Evolutionary conservation across 2,888 invertebrate genomes (phyloP).

Genomic region (Trachelus iudaicus): DNA sequence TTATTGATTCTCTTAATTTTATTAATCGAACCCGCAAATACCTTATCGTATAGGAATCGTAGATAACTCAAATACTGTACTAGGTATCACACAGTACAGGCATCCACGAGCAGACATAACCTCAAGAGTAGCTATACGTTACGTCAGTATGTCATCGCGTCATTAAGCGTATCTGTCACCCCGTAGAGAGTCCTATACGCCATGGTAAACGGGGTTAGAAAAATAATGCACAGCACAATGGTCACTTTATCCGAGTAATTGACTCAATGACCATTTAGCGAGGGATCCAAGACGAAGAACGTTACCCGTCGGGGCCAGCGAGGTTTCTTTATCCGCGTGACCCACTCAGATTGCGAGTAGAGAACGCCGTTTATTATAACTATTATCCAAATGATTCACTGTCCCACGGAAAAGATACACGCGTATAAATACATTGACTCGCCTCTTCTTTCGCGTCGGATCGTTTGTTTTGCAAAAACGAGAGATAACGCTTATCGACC

Average conservation of each 20-base stretch:
- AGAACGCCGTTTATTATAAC: conserved; percentile 27
- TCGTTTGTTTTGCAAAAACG: conserved; percentile 35
- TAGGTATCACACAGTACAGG: no score
- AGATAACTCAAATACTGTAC: no score
- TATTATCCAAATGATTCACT: conserved; percentile 45
- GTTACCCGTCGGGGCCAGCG: conserved; percentile 31
- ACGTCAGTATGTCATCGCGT: conserved; percentile 21
- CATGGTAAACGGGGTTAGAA: conserved; percentile 52
- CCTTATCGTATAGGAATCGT: no score
- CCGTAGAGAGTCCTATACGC: conserved; percentile 8
- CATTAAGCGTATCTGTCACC: conserved; percentile 43
- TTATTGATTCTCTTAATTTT: no score
- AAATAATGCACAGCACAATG: conserved; percentile 59
- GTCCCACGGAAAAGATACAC: conserved; percentile 23
- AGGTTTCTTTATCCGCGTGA: conserved; percentile 52
- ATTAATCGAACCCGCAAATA: no score
- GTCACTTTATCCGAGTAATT: conserved; percentile 62
- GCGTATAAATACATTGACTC: background rate
- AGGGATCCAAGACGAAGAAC: conserved; percentile 30
- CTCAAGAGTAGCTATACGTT: background rate
- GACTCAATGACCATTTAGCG: conserved; percentile 61
- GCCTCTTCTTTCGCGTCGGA: conserved; percentile 8
- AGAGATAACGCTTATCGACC: conserved; percentile 38
- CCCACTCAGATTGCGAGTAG: conserved; percentile 43
- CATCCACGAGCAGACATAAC: no score